Base-by-base conservation (phyloP, 2,113 vertebrate species). In the Chitala chitala region DNA sequence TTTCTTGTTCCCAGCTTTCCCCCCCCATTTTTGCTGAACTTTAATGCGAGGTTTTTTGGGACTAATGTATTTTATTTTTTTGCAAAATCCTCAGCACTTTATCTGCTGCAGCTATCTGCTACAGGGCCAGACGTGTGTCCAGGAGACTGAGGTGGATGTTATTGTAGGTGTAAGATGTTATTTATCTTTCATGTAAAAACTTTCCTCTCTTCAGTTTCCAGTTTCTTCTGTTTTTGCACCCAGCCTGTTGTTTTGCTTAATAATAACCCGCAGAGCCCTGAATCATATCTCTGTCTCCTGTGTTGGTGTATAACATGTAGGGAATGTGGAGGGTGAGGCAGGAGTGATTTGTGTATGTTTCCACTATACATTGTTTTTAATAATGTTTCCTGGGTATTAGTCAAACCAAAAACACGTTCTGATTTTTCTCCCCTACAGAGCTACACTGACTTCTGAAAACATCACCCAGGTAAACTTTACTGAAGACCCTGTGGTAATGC, bases 201-300 rank as follows among this genome's bases (percentile, higher is more conserved):
- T 83, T 91, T 84, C 86, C 83, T 75, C 79, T 89, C 85, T 86
- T 84, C 84, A 82, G 82, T 90, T 90, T 86, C 85, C 81, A 71
- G 68, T 85, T 88, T 82, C 84, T 83, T 87, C 78, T 90, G 89
- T 89, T 90, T 89, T 83, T 85, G 82, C 76, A 75, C 80, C 80
- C 84, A 65, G 82, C 65, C 85, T 84, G 80, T 88, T 91, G 87
- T 92, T 90, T 90, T 83, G 83, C 89, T 84, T 90, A 85, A 90
- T 87, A 92, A 91, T 87, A 90, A 82, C 85, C 83, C 17, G 22
- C 56, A 46, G 58, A 5, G 69, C 12, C 65, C 75, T 76, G 64
- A 82, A 75, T 81, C 80, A 73, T 78, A 80, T 73, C 75, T 84
- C 78, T 42, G 75, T 77, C 80, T 77, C 77, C 66, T 73, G 15